Evolutionary conservation across 2,888 invertebrate genomes (phyloP), one percentile per base, ranked within the genome.

Genomic region (Xanthia togata): DNA sequence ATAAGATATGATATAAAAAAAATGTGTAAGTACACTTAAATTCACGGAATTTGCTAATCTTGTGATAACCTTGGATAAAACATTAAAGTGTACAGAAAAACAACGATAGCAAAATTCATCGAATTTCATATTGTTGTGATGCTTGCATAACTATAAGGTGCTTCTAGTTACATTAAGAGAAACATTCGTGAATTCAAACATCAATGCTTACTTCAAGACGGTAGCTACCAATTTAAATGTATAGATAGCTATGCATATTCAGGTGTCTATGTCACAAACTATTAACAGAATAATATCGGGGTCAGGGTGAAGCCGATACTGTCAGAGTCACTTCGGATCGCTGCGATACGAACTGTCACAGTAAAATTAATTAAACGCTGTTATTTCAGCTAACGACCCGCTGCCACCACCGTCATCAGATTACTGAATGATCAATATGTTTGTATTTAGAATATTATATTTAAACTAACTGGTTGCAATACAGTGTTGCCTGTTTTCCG

Each of bases 351-450:
- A n/a, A 68, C 35, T 31, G 17, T 47, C 68, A 71, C 71, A 81
- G 77, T 82, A 53, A 64, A 77, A 69, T 71, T 81, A 60, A 79
- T 82, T 78, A 77, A 82, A 69, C 47, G 31, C 26, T 71, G 77
- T 68, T 82, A 71, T 77, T 62, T 76, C 38, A 44, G 41, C n/a
- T 9, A 44, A 35, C 41, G 31, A 55, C 55, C 55, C 35, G 23
- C n/a, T 11, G 17, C 20, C 35, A 9, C 57, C 26, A 2, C 20
- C 20, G 4, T 14, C n/a, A 14, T 26, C 26, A 31, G n/a, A 31
- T 47, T 20, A 69, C 44, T 47, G 65, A 44, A 23, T 31, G 44
- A 31, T 31, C 44, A n/a, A 44, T 68, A 12, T 67, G 11, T 71
- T 65, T 70, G 14, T 41, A 8, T 59, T 65, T 65, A 31, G 60